phyloP scores from a whole-genome alignment of 2,888 invertebrate species.

The Strigamia transsilvanica region DNA sequence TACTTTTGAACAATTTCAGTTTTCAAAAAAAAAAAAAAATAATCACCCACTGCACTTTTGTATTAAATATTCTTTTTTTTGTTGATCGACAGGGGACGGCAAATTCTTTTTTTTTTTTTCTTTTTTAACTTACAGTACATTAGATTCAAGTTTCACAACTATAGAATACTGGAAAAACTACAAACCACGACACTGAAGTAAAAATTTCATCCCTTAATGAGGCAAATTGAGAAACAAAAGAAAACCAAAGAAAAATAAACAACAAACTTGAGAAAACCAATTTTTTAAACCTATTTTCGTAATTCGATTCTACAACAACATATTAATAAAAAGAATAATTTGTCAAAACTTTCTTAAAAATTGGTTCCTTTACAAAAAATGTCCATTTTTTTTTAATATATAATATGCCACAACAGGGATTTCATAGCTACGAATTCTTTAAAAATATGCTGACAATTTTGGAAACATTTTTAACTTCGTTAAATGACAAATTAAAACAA shows the following conservation, averaged over 20 bases:
- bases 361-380: neutral
- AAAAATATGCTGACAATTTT: constrained; percentile 15
- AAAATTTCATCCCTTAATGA: constrained; percentile 31
- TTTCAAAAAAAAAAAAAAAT: neutral
- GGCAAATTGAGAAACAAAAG: neutral
- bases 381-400: no score
- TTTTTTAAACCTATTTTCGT: neutral
- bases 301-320: neutral
- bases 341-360: neutral
- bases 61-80: constrained; percentile 9
- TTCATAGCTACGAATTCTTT: neutral
- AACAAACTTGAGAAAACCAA: neutral
- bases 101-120: constrained; percentile 55
- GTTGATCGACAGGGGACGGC: constrained; percentile 54
- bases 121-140: constrained; percentile 52
- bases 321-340: neutral
- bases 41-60: constrained; percentile 13
- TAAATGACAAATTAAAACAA: neutral
- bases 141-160: constrained; percentile 31
- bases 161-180: constrained; percentile 38
- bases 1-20: constrained; percentile 12
- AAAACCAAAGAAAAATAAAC: neutral
- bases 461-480: constrained; percentile 24
- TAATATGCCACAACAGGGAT: constrained; percentile 7
- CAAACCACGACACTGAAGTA: constrained; percentile 42